Evolutionary conservation across 2,113 vertebrate species (phyloP).

Genomic region (Eurystomus gularis): DNA sequence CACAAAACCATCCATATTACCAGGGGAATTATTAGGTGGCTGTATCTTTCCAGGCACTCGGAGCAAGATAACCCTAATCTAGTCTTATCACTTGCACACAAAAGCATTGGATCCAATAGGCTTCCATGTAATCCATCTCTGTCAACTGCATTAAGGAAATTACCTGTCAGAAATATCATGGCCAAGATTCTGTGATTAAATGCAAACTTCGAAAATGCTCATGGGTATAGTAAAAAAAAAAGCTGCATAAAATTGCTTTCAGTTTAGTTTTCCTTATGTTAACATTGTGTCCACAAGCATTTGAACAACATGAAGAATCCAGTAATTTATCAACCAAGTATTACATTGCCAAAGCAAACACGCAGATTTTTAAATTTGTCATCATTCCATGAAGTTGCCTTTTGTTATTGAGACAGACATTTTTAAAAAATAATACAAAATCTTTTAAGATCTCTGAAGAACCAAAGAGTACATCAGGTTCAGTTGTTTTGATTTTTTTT

Average conservation of each 20-base stretch:
- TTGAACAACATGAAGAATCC: slow-evolving; percentile 58
- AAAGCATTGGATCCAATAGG: slow-evolving; percentile 78
- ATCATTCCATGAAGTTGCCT: background rate
- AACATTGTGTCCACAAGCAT: slow-evolving; percentile 65
- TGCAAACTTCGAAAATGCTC: slow-evolving; percentile 80
- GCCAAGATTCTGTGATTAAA: slow-evolving; percentile 86
- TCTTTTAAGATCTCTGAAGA: background rate
- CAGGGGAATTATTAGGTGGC: slow-evolving; percentile 81
- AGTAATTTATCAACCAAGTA: slow-evolving; percentile 46
- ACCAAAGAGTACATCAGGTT: background rate
- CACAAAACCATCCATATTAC: slow-evolving; percentile 66
- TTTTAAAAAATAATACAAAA: background rate
- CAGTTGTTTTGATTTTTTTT: background rate
- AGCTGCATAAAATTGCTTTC: slow-evolving; percentile 70
- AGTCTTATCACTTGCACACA: slow-evolving; percentile 80
- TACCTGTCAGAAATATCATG: slow-evolving; percentile 87
- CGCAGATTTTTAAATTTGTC: background rate
- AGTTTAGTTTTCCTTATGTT: slow-evolving; percentile 71
- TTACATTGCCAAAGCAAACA: slow-evolving; percentile 38
- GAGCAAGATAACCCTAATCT: slow-evolving; percentile 80
- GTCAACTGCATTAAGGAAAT: slow-evolving; percentile 89
- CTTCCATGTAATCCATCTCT: slow-evolving; percentile 85
- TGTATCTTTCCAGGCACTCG: slow-evolving; percentile 74
- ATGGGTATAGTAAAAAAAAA: slow-evolving; percentile 72
- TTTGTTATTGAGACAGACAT: background rate